These are phyloP conservation scores for Drosophila sturtevanti DNA, from an alignment of 1,140 invertebrate species.

Conservation along the genomic window DNA sequence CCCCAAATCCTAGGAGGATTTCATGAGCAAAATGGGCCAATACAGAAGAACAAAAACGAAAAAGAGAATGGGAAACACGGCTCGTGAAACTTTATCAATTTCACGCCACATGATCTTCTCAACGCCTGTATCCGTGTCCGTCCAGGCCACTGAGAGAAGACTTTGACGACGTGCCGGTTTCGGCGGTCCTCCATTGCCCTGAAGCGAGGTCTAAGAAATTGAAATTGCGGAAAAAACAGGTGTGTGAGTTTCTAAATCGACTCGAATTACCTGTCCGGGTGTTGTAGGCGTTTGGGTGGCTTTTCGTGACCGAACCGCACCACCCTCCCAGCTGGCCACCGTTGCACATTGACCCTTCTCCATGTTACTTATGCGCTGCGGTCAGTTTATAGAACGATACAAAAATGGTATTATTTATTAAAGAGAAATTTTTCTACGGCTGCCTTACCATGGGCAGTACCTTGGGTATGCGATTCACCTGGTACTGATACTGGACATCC, in stretches of 20 bases:
- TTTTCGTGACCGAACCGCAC: conserved; percentile 85
- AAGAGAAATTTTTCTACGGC: conserved; percentile 42
- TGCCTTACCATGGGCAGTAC: conserved; percentile 86
- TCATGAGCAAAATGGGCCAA: conserved; percentile 89
- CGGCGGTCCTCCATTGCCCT: conserved; percentile 80
- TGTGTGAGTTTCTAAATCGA: conserved; percentile 34
- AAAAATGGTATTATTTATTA: conserved; percentile 68
- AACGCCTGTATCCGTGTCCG: conserved; percentile 86
- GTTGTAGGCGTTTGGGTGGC: conserved; percentile 83
- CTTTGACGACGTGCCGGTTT: conserved; percentile 78
- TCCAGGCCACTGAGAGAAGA: conserved; percentile 84
- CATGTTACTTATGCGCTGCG: conserved; percentile 85
- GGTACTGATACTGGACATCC: conserved; percentile 88
- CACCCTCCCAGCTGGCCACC: conserved; percentile 86
- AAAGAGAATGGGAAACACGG: conserved; percentile 90
- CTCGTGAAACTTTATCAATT: conserved; percentile 87
- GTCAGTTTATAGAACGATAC: conserved; percentile 35
- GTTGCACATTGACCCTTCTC: conserved; percentile 86
- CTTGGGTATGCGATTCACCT: conserved; percentile 85
- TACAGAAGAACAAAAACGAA: conserved; percentile 89
- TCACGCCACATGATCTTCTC: conserved; percentile 87
- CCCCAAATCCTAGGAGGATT: conserved; percentile 84
- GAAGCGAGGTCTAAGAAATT: conserved; percentile 69
- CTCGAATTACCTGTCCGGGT: conserved; percentile 76
- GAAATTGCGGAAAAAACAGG: conserved; percentile 32